Evolutionary conservation across 1,140 invertebrate genomes (phyloP).

Genomic region (Ips nitidus): DNA sequence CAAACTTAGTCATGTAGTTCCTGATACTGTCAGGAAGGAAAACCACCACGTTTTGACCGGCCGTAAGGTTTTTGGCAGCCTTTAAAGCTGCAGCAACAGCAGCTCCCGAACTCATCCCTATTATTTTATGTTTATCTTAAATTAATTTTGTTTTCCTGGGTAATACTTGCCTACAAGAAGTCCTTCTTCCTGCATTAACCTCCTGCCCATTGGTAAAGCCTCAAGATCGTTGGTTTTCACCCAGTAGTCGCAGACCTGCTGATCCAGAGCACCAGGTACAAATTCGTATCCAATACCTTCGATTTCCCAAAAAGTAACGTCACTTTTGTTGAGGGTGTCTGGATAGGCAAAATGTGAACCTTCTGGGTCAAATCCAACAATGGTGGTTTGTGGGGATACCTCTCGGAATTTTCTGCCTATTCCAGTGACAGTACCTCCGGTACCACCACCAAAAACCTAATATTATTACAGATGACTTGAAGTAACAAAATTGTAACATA

Average conservation of each 20-base stretch:
- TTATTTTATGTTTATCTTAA: conserved; percentile 5
- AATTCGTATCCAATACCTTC: conserved; percentile 92
- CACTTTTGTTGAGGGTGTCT: conserved; percentile 64
- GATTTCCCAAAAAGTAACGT: conserved; percentile 76
- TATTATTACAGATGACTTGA: conserved; percentile 6
- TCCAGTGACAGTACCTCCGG: conserved; percentile 88
- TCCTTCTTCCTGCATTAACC: conserved; percentile 90
- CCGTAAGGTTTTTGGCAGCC: conserved; percentile 75
- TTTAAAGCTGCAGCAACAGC: conserved; percentile 79
- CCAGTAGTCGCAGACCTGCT: conserved; percentile 82
- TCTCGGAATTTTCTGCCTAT: conserved; percentile 87
- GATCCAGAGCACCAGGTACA: conserved; percentile 85
- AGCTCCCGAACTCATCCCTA: conserved; percentile 89
- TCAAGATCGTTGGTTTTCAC: conserved; percentile 80
- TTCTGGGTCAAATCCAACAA: conserved; percentile 85
- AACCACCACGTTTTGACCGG: conserved; percentile 86
- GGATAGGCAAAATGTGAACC: conserved; percentile 85
- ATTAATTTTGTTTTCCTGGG: background rate
- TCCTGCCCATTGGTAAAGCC: conserved; percentile 77
- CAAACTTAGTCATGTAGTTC: conserved; percentile 99
- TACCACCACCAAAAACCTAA: conserved; percentile 75
- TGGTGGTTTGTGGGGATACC: conserved; percentile 60
- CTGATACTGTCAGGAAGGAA: conserved; percentile 92
- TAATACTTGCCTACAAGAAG: conserved; percentile 76
- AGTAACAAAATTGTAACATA: background rate